A percentile compares a stretch with the other conserved stretches of the same genome.
Conservation (phyloP, 2,888 invertebrate genomes). For the Caprella mutica region DNA sequence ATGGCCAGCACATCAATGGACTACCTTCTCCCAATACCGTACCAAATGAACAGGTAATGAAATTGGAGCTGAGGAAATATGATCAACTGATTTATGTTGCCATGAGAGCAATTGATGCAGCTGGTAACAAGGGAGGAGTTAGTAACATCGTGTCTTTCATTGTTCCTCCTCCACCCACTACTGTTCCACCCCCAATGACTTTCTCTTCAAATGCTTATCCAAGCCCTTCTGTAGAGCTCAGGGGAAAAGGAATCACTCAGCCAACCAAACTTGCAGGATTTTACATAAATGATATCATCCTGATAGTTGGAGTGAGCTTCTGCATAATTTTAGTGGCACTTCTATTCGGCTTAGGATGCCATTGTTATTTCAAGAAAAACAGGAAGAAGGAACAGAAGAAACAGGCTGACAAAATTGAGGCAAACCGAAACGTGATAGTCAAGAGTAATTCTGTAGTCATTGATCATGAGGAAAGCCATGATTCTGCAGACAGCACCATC, state of each 20-base stretch:
- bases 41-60: slow-evolving; percentile 21
- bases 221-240: slow-evolving; percentile 15
- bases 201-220: slow-evolving; percentile 15
- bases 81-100: slow-evolving; percentile 45
- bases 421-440: slow-evolving; percentile 24
- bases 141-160: slow-evolving; percentile 49
- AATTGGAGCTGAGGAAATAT: slow-evolving; percentile 16
- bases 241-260: slow-evolving; percentile 23
- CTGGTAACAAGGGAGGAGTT: slow-evolving; percentile 40
- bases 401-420: slow-evolving; percentile 14
- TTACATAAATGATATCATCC: slow-evolving; percentile 28
- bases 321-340: slow-evolving; percentile 26
- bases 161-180: slow-evolving; percentile 45
- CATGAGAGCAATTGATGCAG: slow-evolving; percentile 45
- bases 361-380: slow-evolving; percentile 23
- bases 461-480: slow-evolving; percentile 28
- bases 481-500: slow-evolving; percentile 26
- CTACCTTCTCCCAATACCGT: slow-evolving; percentile 25
- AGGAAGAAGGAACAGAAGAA: slow-evolving; percentile 25
- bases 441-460: slow-evolving; percentile 30
- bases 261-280: slow-evolving; percentile 30
- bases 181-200: slow-evolving; percentile 16
- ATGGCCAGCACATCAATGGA: slow-evolving; percentile 20
- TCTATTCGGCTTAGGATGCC: slow-evolving; percentile 22
- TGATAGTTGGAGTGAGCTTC: slow-evolving; percentile 25